Evolutionary conservation across 2,888 invertebrate genomes (phyloP).

Genomic region (Busseola fusca): DNA sequence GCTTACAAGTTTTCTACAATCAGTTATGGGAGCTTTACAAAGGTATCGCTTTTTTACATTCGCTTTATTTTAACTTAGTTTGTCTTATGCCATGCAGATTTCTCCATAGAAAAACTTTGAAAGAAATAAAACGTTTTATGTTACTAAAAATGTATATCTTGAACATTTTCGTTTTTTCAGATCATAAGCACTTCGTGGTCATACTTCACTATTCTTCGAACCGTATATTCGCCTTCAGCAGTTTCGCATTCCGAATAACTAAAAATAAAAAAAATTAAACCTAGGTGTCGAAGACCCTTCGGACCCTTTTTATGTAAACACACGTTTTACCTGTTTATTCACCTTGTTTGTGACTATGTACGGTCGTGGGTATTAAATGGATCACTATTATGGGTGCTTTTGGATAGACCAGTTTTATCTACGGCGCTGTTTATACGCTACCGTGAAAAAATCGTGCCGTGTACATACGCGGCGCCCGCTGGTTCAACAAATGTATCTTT

Average conservation of each 20-base stretch:
- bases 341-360: neutral
- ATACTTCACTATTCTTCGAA: conserved; percentile 81
- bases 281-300: too few species aligned
- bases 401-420: neutral
- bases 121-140: neutral
- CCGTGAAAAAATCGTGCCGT: neutral
- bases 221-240: conserved; percentile 74
- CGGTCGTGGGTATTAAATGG: neutral
- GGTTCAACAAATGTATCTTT: too few species aligned
- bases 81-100: neutral
- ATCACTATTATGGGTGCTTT: neutral
- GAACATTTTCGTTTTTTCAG: conserved; percentile 67
- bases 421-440: neutral
- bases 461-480: neutral
- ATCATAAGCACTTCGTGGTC: conserved; percentile 85
- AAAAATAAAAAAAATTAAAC: too few species aligned
- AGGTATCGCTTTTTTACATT: conserved; percentile 65
- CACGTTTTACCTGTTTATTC: neutral
- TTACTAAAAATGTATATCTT: neutral
- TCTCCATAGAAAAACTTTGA: neutral
- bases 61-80: conserved; percentile 7
- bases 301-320: neutral
- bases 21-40: conserved; percentile 79
- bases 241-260: conserved; percentile 50
- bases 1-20: conserved; percentile 83